These are phyloP conservation scores for Galerucella pusilla DNA, from an alignment of 2,888 invertebrate genomes.

Conservation along the genomic window DNA sequence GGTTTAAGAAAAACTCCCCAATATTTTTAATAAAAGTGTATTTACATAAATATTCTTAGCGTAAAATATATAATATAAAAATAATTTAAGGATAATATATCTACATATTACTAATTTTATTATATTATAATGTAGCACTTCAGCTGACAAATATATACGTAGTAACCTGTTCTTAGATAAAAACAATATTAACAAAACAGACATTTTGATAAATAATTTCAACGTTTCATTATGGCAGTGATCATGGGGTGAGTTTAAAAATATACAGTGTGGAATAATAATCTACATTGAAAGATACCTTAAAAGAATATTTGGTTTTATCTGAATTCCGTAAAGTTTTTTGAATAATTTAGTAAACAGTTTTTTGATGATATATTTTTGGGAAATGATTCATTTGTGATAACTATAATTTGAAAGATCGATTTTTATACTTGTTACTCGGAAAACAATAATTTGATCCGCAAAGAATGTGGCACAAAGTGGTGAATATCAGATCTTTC, in stretches of 20 bases:
- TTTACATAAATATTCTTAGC: constrained; percentile 29
- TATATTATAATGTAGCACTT: constrained; percentile 4
- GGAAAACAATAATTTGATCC: background rate
- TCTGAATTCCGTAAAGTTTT: too few species aligned
- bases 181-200: too few species aligned
- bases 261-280: too few species aligned
- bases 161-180: background rate
- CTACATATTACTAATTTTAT: constrained; percentile 16
- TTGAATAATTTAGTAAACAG: too few species aligned
- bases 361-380: too few species aligned
- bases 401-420: background rate
- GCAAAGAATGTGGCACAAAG: background rate
- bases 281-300: too few species aligned
- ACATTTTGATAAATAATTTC: background rate
- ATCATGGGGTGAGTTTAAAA: background rate
- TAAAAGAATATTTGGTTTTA: too few species aligned
- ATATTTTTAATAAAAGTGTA: constrained; percentile 21
- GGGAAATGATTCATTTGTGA: too few species aligned
- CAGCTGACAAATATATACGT: background rate
- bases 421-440: background rate
- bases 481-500: background rate
- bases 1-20: background rate
- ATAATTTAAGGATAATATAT: constrained; percentile 28
- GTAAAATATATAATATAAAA: constrained; percentile 28
- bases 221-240: background rate